Conservation (phyloP, 2,113 vertebrate species). For the Hydropotes inermis region DNA sequence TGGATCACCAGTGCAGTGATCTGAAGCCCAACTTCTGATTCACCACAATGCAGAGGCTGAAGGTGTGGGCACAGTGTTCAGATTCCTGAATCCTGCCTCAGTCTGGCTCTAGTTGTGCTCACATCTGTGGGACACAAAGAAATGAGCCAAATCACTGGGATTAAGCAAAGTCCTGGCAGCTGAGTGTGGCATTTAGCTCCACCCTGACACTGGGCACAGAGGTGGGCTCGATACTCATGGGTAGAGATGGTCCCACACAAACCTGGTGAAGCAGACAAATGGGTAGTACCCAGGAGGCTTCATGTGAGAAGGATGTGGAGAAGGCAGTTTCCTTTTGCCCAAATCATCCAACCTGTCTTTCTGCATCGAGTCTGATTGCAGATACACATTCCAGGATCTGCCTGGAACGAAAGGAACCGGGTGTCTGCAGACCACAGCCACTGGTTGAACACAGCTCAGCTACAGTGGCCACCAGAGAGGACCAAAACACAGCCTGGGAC, state of each 20-base stretch:
- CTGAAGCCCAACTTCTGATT: neutral
- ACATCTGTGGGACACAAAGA: neutral
- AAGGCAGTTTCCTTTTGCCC: neutral
- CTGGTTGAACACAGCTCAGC: neutral
- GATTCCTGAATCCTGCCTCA: neutral
- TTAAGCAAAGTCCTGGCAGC: neutral
- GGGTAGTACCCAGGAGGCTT: neutral
- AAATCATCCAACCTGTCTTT: neutral
- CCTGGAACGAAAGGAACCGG: neutral
- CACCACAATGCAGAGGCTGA: neutral
- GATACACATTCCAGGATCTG: neutral
- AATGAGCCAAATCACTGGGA: neutral
- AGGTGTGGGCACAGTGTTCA: neutral
- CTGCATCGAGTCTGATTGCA: neutral
- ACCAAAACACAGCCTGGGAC: neutral
- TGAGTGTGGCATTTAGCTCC: neutral
- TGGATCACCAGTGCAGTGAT: neutral
- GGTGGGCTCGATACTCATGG: neutral
- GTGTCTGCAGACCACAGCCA: neutral
- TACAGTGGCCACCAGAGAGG: neutral
- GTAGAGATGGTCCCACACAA: accelerated
- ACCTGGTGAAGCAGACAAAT: neutral
- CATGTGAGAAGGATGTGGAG: neutral
- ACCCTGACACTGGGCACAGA: neutral
- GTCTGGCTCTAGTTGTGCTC: neutral